Conservation (phyloP, 2,113 vertebrate genomes). For the Pluvianellus socialis region DNA sequence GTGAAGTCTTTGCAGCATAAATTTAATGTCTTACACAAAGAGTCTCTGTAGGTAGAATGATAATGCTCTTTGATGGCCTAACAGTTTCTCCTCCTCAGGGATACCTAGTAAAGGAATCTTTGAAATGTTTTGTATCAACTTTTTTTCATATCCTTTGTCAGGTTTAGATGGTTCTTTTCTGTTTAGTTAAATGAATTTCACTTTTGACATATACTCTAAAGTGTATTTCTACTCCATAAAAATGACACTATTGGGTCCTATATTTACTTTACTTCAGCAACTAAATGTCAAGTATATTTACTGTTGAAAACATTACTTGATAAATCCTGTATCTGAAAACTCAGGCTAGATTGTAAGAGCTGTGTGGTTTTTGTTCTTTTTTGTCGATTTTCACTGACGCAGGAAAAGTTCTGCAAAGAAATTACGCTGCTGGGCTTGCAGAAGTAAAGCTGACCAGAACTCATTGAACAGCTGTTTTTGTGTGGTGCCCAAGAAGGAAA, state of each 20-base stretch:
- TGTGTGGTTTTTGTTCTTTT: neutral
- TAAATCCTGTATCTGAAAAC: conserved; percentile 29
- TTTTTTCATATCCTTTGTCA: conserved; percentile 35
- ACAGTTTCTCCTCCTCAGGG: neutral
- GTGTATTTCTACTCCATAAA: conserved; percentile 14
- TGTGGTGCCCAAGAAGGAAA: neutral
- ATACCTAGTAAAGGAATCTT: neutral
- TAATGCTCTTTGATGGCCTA: neutral
- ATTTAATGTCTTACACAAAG: neutral
- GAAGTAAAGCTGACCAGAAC: neutral
- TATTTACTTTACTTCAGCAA: conserved; percentile 44
- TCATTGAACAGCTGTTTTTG: neutral
- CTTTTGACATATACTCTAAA: conserved; percentile 12
- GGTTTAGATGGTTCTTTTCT: conserved; percentile 26
- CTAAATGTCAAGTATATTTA: conserved; percentile 42
- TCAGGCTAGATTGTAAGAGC: neutral
- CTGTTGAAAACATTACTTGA: neutral
- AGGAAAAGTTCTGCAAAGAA: neutral
- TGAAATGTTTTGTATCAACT: conserved; percentile 23
- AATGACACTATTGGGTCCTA: conserved; percentile 26
- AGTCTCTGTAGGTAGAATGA: neutral
- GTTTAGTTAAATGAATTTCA: conserved; percentile 58
- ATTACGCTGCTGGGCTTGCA: neutral
- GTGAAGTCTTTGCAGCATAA: neutral
- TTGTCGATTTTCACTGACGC: neutral